Conservation (phyloP, 37 sponge, comb jelly and placozoan species). For the Dysidea cf. avara region DNA sequence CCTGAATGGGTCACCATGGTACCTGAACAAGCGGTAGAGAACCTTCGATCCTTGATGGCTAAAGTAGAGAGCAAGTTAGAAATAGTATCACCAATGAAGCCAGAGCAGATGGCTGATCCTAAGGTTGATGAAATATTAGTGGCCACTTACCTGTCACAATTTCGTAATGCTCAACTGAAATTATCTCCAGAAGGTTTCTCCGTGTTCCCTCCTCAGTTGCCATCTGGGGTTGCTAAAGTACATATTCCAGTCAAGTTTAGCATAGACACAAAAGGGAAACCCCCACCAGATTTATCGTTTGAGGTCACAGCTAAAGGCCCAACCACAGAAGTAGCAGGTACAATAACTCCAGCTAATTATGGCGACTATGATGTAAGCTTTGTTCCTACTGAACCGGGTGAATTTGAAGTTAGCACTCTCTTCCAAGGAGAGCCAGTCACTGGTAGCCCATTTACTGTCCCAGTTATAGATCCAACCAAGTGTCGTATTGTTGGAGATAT, state of each 20-base stretch:
- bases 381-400: slow-evolving; percentile 5
- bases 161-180: slow-evolving; percentile 59
- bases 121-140: slow-evolving; percentile 79
- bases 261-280: not conserved
- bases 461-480: slow-evolving; percentile 60
- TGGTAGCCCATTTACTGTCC: slow-evolving; percentile 71
- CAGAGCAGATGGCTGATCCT: slow-evolving; percentile 67
- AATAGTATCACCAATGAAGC: slow-evolving; percentile 44
- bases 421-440: not conserved
- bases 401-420: not conserved
- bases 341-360: not conserved
- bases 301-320: slow-evolving; percentile 3
- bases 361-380: not conserved
- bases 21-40: slow-evolving; percentile 45
- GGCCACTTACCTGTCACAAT: slow-evolving; percentile 64
- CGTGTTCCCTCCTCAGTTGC: slow-evolving; percentile 16
- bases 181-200: slow-evolving; percentile 50
- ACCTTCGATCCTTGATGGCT: slow-evolving; percentile 41
- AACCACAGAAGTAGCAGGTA: not conserved
- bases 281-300: not conserved
- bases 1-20: slow-evolving; percentile 69
- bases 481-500: slow-evolving; percentile 57
- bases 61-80: slow-evolving; percentile 43
- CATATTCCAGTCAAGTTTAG: not conserved
- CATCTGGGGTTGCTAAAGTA: not conserved